Base-by-base conservation (phyloP, 1,140 invertebrate genomes). In the Bombus huntii region DNA sequence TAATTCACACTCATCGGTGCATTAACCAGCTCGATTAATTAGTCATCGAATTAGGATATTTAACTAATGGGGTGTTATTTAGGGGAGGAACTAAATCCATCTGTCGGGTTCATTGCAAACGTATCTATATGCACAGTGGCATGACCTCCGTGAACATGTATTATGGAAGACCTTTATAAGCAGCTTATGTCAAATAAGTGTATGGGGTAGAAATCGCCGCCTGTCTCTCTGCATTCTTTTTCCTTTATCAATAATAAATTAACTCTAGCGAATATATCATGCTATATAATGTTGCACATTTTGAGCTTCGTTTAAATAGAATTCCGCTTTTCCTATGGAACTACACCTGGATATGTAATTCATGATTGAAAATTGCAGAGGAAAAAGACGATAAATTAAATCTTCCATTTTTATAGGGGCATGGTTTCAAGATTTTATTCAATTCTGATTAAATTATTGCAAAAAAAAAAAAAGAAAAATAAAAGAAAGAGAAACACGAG, bases 161-260 rank as follows among this genome's bases (percentile, higher is more conserved):
- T 70, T 59, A 71, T 59, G 18, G 37, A 78, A 31, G 22, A 57
- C 12, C 37, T 25, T 78, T 9, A 9, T 83, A 83, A 83, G 65
- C 82, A 42, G 74, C 82, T 83, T 83, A 83, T 25, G 47, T n/a
- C 47, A 44, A 83, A 83, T 57, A 83, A 62, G 25, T 68, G 18
- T 25, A 10, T 22, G 10, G 2, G 34, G 34, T 37, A 42, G 39
- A 53, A n/a, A 34, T 70, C 39, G 3, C 34, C 6, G 2, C 44
- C 15, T 31, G 8, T 42, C 44, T 1, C 34, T 8, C 28, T 8
- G 13, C 13, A 70, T 34, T 77, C 34, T 83, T 83, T 75, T 77
- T 37, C 28, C 31, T 47, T 31, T 57, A 15, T 78, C 12, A 34
- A 59, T 57, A 59, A 83, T 70, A 28, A 57, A 78, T 83, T 78